Percentiles rank a stretch among this genome's conserved stretches.
Conservation (phyloP, 2,797 vertebrate species). For the Silurus aristotelis region DNA sequence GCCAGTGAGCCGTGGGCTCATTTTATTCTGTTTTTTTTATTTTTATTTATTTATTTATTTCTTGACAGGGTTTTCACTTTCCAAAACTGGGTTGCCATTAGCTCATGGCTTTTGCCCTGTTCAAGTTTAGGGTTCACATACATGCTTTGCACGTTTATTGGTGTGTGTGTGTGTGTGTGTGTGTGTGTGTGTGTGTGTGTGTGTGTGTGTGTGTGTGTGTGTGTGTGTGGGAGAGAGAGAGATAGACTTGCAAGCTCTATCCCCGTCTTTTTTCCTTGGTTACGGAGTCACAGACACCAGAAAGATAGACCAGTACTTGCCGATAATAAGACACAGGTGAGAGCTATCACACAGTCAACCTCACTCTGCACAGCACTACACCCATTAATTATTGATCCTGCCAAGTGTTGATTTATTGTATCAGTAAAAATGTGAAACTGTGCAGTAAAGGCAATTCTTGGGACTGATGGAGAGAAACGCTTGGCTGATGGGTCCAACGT, state of each 20-base stretch:
- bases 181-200: background rate
- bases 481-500: background rate
- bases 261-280: too few species aligned
- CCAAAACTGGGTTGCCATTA: background rate
- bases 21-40: background rate
- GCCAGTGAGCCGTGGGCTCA: background rate
- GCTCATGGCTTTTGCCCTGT: background rate
- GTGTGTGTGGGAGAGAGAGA: too few species aligned
- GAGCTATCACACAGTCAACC: background rate
- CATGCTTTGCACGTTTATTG: too few species aligned
- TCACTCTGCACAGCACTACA: background rate
- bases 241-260: too few species aligned
- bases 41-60: too few species aligned
- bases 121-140: background rate
- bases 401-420: background rate
- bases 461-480: background rate
- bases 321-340: background rate
- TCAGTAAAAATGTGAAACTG: background rate
- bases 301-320: too few species aligned
- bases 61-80: background rate
- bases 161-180: background rate
- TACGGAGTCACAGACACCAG: too few species aligned
- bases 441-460: background rate
- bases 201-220: background rate
- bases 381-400: background rate